Evolutionary conservation across 2,888 invertebrate species (phyloP), one percentile per base, ranked within the genome.

Genomic region (Heliothis peltigera): DNA sequence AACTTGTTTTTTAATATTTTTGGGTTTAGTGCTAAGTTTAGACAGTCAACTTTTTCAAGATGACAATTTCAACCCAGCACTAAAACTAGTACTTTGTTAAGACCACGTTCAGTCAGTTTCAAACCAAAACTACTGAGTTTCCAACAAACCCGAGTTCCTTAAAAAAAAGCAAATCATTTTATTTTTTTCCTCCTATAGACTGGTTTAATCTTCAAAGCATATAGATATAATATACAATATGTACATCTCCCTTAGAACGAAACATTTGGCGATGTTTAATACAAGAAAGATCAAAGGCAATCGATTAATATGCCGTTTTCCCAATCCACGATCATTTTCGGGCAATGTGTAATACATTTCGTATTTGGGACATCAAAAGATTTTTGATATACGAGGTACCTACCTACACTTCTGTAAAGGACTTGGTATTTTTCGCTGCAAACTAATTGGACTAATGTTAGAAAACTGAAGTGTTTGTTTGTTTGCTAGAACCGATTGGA

Each of bases 251-350:
- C 12, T 43, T 32, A 64, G 70, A 68, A 65, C 58, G 54, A 65
- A 72, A 67, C 55, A 58, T 57, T 57, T 48, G 52, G 46, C 43
- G 57, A 65, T 67, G 71, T 77, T 79, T 79, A 79, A 78, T 77
- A 75, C 63, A 43, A 12, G 44, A 64, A 67, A 75, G 83, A 84
- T 84, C 81, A 84, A 84, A 84, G 76, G 43, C 25, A n/a, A 63
- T 57, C 64, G 68, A 73, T 77, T 76, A 63, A 48, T 56, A 52
- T 64, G 69, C 55, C 52, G 73, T 77, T 84, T 79, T 68, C 61
- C 61, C 55, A 69, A 75, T 82, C 70, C 55, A 46, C 60, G 74
- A 75, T 77, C 54, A 65, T 63, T 74, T 77, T 47, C 17, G 56
- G 68, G 57, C 55, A 69, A 69, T 69, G n/a, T n/a, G n/a, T n/a